phyloP scores from a whole-genome alignment of 2,888 invertebrate genomes.

The Dicranocentrus wangi region DNA sequence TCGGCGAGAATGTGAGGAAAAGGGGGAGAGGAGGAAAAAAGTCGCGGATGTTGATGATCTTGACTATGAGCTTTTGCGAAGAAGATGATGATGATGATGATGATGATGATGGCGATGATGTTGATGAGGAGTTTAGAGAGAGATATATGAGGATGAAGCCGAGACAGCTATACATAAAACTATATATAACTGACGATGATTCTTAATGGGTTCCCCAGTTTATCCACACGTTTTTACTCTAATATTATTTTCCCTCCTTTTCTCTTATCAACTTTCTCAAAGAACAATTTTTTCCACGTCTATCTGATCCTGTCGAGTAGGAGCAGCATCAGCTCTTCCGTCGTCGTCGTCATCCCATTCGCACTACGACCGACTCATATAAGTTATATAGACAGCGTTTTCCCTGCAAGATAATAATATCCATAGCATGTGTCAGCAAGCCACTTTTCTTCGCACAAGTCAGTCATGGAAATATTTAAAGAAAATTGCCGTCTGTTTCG shows the following conservation, averaged over 20 bases:
- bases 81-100: too few species aligned
- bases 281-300: too few species aligned
- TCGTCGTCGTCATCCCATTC: too few species aligned
- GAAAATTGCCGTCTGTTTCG: too few species aligned
- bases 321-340: too few species aligned
- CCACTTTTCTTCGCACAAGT: slow-evolving; percentile 12
- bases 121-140: slow-evolving; percentile 57
- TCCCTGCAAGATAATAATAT: slow-evolving; percentile 30
- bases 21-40: slow-evolving; percentile 24
- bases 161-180: too few species aligned
- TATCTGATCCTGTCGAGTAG: too few species aligned
- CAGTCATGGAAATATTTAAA: slow-evolving; percentile 29
- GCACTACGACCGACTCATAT: too few species aligned
- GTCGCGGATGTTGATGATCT: slow-evolving; percentile 57
- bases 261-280: slow-evolving; percentile 9
- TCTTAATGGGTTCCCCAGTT: slow-evolving; percentile 63
- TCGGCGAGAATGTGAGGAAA: too few species aligned
- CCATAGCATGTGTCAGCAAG: slow-evolving; percentile 2
- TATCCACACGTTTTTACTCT: slow-evolving; percentile 25
- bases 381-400: too few species aligned
- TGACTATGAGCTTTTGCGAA: slow-evolving; percentile 53
- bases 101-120: slow-evolving; percentile 29
- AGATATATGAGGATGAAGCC: too few species aligned
- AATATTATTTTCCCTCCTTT: background rate
- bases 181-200: slow-evolving; percentile 37